Conservation (phyloP, 2,113 vertebrate species). For the Eulemur macaco region DNA sequence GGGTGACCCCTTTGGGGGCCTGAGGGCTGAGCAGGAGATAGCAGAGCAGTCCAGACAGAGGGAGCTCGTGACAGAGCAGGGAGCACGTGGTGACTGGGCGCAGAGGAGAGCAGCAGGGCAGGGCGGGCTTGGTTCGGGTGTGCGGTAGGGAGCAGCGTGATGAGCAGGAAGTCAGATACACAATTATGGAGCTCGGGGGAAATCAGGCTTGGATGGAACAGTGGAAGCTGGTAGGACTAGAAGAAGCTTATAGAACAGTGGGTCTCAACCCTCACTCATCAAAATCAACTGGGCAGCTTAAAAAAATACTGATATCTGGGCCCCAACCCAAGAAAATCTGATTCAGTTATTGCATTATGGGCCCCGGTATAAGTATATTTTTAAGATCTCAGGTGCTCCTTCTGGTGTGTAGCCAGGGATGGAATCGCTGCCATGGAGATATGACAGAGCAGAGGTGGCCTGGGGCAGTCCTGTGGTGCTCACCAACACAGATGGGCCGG, state of each 20-base stretch:
- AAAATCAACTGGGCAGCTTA: not conserved
- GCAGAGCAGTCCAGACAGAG: not conserved
- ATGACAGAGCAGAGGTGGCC: not conserved
- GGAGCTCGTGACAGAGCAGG: accelerated
- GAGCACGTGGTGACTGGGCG: accelerated
- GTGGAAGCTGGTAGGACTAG: not conserved
- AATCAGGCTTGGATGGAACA: not conserved
- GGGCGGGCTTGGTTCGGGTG: not conserved
- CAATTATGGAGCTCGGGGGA: not conserved
- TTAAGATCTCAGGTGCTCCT: not conserved
- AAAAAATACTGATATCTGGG: not conserved
- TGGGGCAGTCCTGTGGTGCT: not conserved
- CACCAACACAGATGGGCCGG: accelerated
- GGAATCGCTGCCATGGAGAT: not conserved
- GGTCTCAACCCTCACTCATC: not conserved
- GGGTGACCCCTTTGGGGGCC: not conserved
- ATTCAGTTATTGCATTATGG: not conserved
- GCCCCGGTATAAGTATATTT: not conserved
- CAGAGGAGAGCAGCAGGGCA: not conserved
- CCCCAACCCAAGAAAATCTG: not conserved
- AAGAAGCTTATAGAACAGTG: not conserved
- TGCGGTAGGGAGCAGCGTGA: not conserved
- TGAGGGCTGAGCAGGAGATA: not conserved
- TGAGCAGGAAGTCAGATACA: not conserved
- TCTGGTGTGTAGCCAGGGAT: not conserved